Conservation (phyloP, 2,888 invertebrate genomes). For the Lapara coniferarum region DNA sequence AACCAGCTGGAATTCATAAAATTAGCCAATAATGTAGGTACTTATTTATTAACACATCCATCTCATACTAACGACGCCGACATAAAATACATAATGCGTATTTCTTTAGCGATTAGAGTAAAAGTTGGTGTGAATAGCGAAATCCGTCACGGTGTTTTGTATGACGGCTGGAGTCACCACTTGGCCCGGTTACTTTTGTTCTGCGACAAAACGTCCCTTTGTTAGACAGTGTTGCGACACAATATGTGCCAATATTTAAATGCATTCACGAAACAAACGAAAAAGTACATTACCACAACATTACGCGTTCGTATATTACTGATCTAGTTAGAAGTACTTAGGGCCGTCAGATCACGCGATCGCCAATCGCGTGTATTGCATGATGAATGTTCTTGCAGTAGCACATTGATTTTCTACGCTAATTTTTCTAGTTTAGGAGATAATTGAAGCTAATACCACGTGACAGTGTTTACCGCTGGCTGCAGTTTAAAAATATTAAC, state of each 20-base stretch:
- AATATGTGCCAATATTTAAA: constrained; percentile 35
- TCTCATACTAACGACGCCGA: neutral
- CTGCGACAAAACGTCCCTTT: constrained; percentile 66
- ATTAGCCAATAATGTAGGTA: no score
- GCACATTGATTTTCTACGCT: constrained; percentile 6
- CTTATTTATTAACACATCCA: neutral
- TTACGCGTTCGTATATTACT: constrained; percentile 28
- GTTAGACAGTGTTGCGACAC: constrained; percentile 41
- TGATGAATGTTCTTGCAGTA: neutral
- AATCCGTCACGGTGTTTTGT: constrained; percentile 48
- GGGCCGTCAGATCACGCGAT: constrained; percentile 16
- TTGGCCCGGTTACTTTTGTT: constrained; percentile 66
- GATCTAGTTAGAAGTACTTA: constrained; percentile 29
- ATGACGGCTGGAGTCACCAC: constrained; percentile 49
- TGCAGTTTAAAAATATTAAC: constrained; percentile 19
- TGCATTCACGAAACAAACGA: neutral
- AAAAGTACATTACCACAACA: constrained; percentile 19
- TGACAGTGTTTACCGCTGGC: neutral
- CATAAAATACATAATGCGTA: neutral
- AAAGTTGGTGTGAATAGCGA: constrained; percentile 32
- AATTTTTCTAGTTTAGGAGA: constrained; percentile 1
- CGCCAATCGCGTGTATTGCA: neutral
- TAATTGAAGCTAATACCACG: constrained; percentile 5
- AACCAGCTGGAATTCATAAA: no score
- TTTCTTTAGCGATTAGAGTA: constrained; percentile 8